Conservation (phyloP, 2,888 invertebrate genomes). For the Mycalesis mineus region DNA sequence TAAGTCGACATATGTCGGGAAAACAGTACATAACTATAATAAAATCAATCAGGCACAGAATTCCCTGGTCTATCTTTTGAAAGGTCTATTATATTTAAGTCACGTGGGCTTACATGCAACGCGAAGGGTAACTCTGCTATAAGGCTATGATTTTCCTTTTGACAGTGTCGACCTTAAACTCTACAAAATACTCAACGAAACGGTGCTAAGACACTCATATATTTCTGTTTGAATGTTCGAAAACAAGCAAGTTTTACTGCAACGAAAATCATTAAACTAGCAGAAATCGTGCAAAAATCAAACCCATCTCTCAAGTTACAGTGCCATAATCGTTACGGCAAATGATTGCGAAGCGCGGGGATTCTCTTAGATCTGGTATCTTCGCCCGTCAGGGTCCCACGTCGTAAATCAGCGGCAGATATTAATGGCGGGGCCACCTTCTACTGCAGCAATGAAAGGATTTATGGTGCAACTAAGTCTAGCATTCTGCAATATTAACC, state of each 20-base stretch:
- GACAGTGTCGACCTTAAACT: too few species aligned
- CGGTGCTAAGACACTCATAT: too few species aligned
- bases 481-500: not conserved
- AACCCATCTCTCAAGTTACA: not conserved
- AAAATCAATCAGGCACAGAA: too few species aligned
- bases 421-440: slow-evolving; percentile 18
- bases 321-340: slow-evolving; percentile 5
- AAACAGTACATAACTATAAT: too few species aligned
- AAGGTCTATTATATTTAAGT: too few species aligned
- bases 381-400: slow-evolving; percentile 14
- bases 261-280: not conserved
- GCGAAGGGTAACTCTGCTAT: too few species aligned
- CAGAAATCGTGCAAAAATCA: not conserved
- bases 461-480: slow-evolving; percentile 6
- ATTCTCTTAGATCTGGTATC: slow-evolving; percentile 20
- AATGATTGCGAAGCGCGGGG: slow-evolving; percentile 11
- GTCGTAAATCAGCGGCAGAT: slow-evolving; percentile 20
- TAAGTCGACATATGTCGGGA: too few species aligned
- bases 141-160: too few species aligned
- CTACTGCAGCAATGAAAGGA: slow-evolving; percentile 11
- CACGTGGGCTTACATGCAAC: too few species aligned
- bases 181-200: too few species aligned
- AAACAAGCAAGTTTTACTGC: not conserved
- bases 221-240: not conserved
- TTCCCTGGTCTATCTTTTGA: too few species aligned